A percentile compares a stretch with the other conserved stretches of the same genome.
Conservation (phyloP, 2,113 vertebrate species). For the Tenrec ecaudatus region DNA sequence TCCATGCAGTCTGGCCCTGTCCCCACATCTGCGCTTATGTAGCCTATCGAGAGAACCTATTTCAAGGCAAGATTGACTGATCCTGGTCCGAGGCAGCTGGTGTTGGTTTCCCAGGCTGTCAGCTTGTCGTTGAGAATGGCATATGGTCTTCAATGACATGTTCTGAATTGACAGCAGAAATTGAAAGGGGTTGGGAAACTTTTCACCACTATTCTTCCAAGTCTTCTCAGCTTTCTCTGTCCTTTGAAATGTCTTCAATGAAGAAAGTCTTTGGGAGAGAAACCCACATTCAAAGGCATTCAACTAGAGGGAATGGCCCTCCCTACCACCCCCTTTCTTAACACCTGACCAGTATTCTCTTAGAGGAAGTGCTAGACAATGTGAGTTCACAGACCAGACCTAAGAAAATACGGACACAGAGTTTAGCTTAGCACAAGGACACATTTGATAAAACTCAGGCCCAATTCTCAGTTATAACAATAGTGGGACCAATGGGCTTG, state of each 20-base stretch:
- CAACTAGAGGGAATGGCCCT: background rate
- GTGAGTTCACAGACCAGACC: background rate
- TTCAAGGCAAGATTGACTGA: background rate
- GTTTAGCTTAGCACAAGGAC: background rate
- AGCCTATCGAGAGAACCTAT: background rate
- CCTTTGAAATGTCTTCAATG: slow-evolving; percentile 23
- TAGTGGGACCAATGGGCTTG: background rate
- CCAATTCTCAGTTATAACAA: background rate
- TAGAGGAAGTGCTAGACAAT: background rate
- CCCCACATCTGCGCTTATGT: no score
- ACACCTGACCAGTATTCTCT: background rate
- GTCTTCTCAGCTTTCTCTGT: background rate
- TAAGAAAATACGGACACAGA: background rate
- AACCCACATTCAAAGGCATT: background rate
- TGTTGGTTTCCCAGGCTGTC: background rate
- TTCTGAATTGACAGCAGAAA: background rate
- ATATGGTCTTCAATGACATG: background rate
- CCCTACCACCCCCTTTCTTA: background rate
- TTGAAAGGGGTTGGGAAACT: background rate
- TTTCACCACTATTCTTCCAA: background rate
- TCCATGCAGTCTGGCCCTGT: background rate
- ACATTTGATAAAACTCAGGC: slow-evolving; percentile 1
- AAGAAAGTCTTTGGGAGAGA: background rate
- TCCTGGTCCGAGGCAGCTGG: background rate
- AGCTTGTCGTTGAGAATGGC: background rate